Conservation (phyloP, 2,797 vertebrate species). For the Eremophila alpestris region DNA sequence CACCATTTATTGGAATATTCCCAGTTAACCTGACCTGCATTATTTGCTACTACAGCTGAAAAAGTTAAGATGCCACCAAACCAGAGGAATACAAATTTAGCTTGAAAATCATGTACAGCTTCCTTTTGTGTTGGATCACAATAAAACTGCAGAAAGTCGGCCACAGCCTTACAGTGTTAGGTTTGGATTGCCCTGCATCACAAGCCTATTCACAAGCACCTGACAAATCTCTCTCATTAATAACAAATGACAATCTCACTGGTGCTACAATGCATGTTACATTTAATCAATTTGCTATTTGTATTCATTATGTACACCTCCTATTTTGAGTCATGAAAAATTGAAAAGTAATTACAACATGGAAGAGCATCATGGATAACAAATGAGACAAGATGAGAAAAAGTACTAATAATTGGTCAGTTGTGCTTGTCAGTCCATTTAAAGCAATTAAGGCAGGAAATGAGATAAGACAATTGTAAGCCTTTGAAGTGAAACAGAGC, state of each 20-base stretch:
- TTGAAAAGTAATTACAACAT: constrained; percentile 68
- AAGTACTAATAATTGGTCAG: constrained; percentile 72
- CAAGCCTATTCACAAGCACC: constrained; percentile 54
- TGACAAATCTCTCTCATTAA: constrained; percentile 72
- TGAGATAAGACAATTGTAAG: constrained; percentile 38
- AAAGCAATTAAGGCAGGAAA: constrained; percentile 67
- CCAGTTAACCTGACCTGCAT: background rate
- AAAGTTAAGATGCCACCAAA: background rate
- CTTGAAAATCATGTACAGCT: background rate
- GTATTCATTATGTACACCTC: constrained; percentile 71
- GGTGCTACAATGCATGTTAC: constrained; percentile 53
- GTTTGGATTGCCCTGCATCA: constrained; percentile 53
- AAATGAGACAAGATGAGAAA: constrained; percentile 66
- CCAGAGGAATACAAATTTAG: background rate
- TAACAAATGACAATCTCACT: constrained; percentile 56
- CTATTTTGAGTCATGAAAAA: constrained; percentile 76
- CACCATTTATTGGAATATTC: background rate
- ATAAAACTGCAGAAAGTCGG: constrained; percentile 31
- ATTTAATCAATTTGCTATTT: constrained; percentile 72
- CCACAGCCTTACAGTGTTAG: background rate
- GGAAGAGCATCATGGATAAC: constrained; percentile 63
- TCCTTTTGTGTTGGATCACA: constrained; percentile 35
- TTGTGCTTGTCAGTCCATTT: constrained; percentile 72
- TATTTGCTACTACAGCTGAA: background rate
- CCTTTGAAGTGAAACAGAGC: constrained; percentile 25